These are phyloP conservation scores for Entomyzon cyanotis DNA, from an alignment of 2,113 vertebrate species.

Conservation along the genomic window DNA sequence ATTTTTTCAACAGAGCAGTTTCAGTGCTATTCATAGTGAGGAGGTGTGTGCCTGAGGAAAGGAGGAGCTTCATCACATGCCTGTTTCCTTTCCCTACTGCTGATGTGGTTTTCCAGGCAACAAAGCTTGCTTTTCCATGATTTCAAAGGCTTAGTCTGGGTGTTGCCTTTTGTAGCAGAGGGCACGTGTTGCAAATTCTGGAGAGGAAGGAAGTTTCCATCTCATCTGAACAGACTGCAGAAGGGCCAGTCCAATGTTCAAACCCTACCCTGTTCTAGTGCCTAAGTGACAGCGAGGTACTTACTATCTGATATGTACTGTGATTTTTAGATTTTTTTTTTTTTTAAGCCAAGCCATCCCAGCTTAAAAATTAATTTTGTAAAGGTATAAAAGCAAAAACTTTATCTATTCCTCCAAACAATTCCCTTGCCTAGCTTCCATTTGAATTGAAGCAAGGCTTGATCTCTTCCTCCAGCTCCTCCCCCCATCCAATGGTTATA, in stretches of 20 bases:
- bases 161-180: background rate
- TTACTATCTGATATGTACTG: background rate
- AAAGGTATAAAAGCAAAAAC: background rate
- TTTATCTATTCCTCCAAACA: background rate
- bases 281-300: background rate
- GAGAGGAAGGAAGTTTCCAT: background rate
- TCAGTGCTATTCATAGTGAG: background rate
- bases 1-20: background rate
- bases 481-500: background rate
- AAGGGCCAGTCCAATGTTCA: background rate
- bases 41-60: background rate
- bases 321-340: background rate
- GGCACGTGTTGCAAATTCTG: background rate
- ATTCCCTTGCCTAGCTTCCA: background rate
- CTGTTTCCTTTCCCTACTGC: background rate
- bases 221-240: background rate
- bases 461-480: background rate
- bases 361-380: conserved; percentile 18
- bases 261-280: background rate
- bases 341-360: background rate
- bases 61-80: background rate
- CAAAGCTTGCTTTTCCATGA: background rate
- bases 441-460: background rate
- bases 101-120: background rate
- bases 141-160: background rate